Percentiles rank a stretch among this genome's conserved stretches.
phyloP scores from a whole-genome alignment of 2,888 invertebrate species.

The Drosophila paramelanica region DNA sequence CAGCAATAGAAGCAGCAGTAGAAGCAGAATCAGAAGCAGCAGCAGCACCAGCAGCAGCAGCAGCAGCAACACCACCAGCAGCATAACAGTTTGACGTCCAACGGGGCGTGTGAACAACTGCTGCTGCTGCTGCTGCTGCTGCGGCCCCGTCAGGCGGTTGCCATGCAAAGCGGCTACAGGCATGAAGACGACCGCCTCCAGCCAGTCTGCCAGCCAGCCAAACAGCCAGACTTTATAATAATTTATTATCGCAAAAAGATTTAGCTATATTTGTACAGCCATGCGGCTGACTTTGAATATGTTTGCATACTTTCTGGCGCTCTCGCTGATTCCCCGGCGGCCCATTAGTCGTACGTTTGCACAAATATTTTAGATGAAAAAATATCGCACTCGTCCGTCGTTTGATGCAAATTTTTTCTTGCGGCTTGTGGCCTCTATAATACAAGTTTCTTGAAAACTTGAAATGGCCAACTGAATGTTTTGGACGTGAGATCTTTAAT shows the following conservation, averaged over 20 bases:
- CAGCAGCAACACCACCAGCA: conserved; percentile 4
- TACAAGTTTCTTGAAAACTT: conserved; percentile 18
- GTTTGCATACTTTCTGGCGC: conserved; percentile 60
- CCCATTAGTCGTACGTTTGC: conserved; percentile 77
- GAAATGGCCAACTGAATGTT: conserved; percentile 8
- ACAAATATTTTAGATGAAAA: conserved; percentile 74
- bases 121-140: conserved; percentile 41
- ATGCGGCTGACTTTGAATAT: conserved; percentile 60
- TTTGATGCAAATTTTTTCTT: conserved; percentile 49
- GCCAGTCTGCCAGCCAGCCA: conserved; percentile 12
- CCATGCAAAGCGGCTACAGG: conserved; percentile 62
- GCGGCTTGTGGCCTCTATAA: conserved; percentile 33
- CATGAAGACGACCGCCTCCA: conserved; percentile 19
- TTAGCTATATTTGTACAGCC: conserved; percentile 60
- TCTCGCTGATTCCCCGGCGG: conserved; percentile 63
- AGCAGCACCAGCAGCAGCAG: background rate
- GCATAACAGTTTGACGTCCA: conserved; percentile 54
- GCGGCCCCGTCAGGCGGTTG: conserved; percentile 38
- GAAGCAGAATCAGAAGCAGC: background rate
- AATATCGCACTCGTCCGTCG: conserved; percentile 65
- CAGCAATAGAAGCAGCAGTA: background rate
- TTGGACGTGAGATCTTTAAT: background rate
- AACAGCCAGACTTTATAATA: conserved; percentile 78
- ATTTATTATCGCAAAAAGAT: conserved; percentile 78
- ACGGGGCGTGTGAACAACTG: conserved; percentile 75